Evolutionary conservation across 1,140 invertebrate species (phyloP).

Genomic region (Frieseomelitta varia): DNA sequence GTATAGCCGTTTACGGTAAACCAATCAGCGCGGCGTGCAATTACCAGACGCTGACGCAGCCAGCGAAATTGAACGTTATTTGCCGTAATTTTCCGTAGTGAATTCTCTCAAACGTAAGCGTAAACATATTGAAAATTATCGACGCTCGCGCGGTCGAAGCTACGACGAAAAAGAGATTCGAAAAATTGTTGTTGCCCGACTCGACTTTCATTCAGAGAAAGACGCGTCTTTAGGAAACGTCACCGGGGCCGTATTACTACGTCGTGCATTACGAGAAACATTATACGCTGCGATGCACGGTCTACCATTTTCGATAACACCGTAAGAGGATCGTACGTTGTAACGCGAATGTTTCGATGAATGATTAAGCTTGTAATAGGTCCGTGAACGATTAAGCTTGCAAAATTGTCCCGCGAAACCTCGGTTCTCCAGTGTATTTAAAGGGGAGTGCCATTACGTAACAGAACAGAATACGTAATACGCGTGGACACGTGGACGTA

Average conservation of each 20-base stretch:
- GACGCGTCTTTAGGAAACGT: neutral
- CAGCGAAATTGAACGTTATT: neutral
- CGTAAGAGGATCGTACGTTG: neutral
- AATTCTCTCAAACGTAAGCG: neutral
- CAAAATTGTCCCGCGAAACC: neutral
- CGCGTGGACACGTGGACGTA: neutral
- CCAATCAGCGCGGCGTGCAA: neutral
- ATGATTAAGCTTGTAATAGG: neutral
- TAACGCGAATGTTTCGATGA: neutral
- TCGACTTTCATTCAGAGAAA: too few species aligned
- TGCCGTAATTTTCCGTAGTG: neutral
- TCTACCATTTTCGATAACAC: neutral
- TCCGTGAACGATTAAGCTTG: neutral
- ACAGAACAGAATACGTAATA: neutral
- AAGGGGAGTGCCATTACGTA: neutral
- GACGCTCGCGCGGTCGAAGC: neutral
- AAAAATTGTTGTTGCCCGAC: too few species aligned
- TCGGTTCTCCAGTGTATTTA: neutral
- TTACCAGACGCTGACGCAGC: neutral
- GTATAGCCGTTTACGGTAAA: neutral
- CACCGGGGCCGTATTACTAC: neutral
- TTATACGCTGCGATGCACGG: neutral
- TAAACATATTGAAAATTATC: neutral
- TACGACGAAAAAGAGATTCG: too few species aligned
- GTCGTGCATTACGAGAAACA: neutral